Evolutionary conservation across 2,797 vertebrate species (phyloP).

Genomic region (Scolopax bukidnonensis): DNA sequence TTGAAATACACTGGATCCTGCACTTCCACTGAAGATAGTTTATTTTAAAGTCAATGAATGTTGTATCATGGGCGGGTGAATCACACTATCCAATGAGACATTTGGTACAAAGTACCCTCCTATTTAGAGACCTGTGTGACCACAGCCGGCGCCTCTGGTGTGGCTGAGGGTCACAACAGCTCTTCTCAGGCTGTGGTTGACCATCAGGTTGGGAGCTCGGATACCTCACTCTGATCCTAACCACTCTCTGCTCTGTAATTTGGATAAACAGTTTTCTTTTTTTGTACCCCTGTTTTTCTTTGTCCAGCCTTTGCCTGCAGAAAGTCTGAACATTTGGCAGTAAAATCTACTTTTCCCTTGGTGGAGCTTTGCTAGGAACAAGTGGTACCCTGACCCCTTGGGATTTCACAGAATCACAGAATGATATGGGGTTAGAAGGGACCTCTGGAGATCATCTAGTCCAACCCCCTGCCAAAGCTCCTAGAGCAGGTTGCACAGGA

Average conservation of each 20-base stretch:
- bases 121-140: not conserved
- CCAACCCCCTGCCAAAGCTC: too few relatives aligned
- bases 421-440: too few relatives aligned
- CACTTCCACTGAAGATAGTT: not conserved
- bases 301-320: not conserved
- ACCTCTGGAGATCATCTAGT: too few relatives aligned
- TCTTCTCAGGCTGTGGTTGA: not conserved
- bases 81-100: not conserved
- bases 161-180: not conserved
- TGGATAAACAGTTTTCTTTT: not conserved
- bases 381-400: not conserved
- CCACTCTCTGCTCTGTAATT: not conserved
- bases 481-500: too few relatives aligned
- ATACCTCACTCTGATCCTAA: not conserved
- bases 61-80: not conserved
- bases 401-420: too few relatives aligned
- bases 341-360: not conserved
- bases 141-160: rapidly evolving
- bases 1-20: not conserved
- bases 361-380: not conserved
- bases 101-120: not conserved
- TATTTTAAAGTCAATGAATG: not conserved
- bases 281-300: not conserved
- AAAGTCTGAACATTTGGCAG: not conserved
- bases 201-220: not conserved